Evolutionary conservation across 64 coral and sea anemone species (phyloP), one percentile per base, ranked within the genome.

Genomic region (Montipora sp.): DNA sequence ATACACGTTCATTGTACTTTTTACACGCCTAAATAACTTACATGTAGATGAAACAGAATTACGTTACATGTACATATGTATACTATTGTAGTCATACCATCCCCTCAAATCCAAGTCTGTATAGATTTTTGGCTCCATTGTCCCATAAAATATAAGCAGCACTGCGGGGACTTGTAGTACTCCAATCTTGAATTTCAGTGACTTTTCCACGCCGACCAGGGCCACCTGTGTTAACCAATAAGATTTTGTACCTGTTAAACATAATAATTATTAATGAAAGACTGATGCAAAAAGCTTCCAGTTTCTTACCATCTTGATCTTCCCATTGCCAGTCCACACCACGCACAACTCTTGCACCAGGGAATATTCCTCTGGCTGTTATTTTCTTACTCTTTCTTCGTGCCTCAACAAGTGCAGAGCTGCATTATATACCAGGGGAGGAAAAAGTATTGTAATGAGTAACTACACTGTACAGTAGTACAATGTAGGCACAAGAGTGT

Each of bases 241-340:
- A 74, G 14, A 5, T 10, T 8, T 55, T 55, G 53, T 3, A 75
- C 3, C 5, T 13, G 20, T 47, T 77, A 21, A 77, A 50, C 51
- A 55, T 36, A 36, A 36, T 36, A 36, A 36, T 36, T 36, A 36
- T 36, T 36, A 55, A 55, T 55, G 5, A 5, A 55, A 55, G 51
- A 55, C 51, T 6, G 51, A 55, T 1, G 51, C 6, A 55, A 10
- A 55, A 55, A 55, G 10, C 0, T 55, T 55, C 6, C 10, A 55
- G 5, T 55, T 55, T 10, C 60, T 78, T 88, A 96, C 98, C 98
- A 83, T 99, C 98, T 57, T 99, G 98, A 75, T 99, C 98, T 57
- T 99, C 98, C 98, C 98, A 99, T 50, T 99, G 98, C 98, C 98
- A 99, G 67, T 99, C 98, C 27, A 99, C 94, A 44, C 98, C 98